Evolutionary conservation across 2,113 vertebrate species (phyloP), one percentile per base, ranked within the genome.

Genomic region (Daboia siamensis): DNA sequence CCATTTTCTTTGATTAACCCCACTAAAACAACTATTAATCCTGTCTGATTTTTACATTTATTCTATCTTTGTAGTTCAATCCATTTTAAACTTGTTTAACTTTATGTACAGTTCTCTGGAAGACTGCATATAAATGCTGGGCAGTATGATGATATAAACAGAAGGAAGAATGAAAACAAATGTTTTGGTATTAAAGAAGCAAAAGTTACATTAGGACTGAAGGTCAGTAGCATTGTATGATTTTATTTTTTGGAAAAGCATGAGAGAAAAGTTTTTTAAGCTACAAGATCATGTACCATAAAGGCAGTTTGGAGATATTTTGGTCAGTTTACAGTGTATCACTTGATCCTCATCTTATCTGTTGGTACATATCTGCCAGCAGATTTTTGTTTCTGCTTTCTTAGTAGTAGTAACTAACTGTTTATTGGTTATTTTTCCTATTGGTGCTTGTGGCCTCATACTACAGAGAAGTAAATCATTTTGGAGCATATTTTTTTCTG

Each of bases 341-440:
- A 93, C 92, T 92, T 93, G 55, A n/a, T 84, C 55, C 88, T 91
- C 94, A 93, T 89, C 91, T 96, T 92, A 96, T 44, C 74, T 91
- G 90, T 48, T 94, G 89, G 89, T 92, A 91, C 95, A 97, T 96
- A 90, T 93, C 74, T 9, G 0, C 93, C 91, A 89, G 23, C 90
- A 91, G n/a, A 54, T 91, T 54, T 97, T 95, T 97, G 92, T 92
- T 94, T 95, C 54, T 91, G 86, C 33, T 96, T 87, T 93, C 91
- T 95, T 91, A 94, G 85, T 88, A 93, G 90, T 93, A 93, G 90
- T 93, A 95, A 89, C 86, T 95, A 97, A 93, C 93, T 97, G 93
- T 4, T 54, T 94, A 96, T 96, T 91, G 46, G 20, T 93, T 56
- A 26, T 85, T 3, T 93, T 95, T 26, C 39, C 17, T 29, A 89